Evolutionary conservation across 2,797 vertebrate genomes (phyloP), one percentile per base, ranked within the genome.

Genomic region (Petrocephalus schoutedeni): DNA sequence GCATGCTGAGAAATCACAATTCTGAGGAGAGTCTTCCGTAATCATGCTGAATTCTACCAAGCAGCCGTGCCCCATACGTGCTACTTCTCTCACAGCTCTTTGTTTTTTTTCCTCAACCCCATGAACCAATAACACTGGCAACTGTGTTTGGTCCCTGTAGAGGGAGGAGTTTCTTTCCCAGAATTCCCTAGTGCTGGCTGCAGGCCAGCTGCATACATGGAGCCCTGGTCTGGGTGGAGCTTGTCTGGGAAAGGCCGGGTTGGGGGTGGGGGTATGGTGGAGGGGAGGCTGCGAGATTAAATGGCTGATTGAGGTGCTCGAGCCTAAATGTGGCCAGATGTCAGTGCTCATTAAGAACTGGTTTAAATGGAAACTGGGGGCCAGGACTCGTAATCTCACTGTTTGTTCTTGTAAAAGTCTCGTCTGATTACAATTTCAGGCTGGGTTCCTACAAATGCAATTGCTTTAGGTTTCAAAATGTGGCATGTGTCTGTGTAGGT

Each of bases 311-410:
- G 77, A 82, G 41, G 51, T 41, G 41, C 88, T 77, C 89, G 67
- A 86, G 89, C 89, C 90, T 90, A 90, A 91, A 90, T 89, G 88
- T 3, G 54, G 89, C 91, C 92, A 95, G 92, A 94, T 94, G 93
- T 93, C 91, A 92, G 91, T 87, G 92, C 94, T 91, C 93, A 89
- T 93, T 93, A 92, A 51, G 58, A 57, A 45, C 16, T 41, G 85
- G 85, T 57, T 23, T 51, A 23, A 82, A n/a, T 84, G 32, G 87
- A 88, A 86, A 74, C 86, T 3, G 4, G 53, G 86, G 80, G 88
- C 88, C 67, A 82, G 86, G 41, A 88, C 86, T 87, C 87, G 86
- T 88, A 87, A 89, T 91, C 89, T 89, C 87, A 82, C 85, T 86
- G 83, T 87, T 28, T 90, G 89, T 90, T 92, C 83, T 90, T 89